These are phyloP conservation scores for Drosophila rellima DNA, from an alignment of 2,888 invertebrate species.

Conservation along the genomic window DNA sequence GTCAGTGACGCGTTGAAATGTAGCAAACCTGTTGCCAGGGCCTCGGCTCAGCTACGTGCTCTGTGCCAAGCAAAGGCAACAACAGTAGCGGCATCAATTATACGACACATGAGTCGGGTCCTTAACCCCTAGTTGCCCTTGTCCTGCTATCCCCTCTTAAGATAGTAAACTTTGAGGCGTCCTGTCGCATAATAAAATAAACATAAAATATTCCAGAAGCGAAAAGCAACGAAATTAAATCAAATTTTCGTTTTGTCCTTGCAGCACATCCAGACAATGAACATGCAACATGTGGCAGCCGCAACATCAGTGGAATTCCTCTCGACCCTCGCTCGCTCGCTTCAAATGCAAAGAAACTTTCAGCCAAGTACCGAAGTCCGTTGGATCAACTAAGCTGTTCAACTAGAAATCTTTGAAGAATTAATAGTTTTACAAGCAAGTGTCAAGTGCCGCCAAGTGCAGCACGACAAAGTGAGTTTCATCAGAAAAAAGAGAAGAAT, in stretches of 20 bases:
- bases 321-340: conserved; percentile 24
- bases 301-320: conserved; percentile 6
- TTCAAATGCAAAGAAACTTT: conserved; percentile 34
- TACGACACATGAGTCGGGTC: conserved; percentile 39
- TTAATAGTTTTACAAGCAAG: no score
- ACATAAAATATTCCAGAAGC: conserved; percentile 10
- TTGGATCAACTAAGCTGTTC: conserved; percentile 19
- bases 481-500: neutral
- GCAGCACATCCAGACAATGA: conserved; percentile 23
- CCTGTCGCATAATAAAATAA: conserved; percentile 51
- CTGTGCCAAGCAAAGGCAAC: conserved; percentile 19
- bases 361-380: conserved; percentile 53
- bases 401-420: neutral
- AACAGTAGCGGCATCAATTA: conserved; percentile 41
- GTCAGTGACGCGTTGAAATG: conserved; percentile 62
- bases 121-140: conserved; percentile 2
- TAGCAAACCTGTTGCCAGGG: conserved; percentile 76
- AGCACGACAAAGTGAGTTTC: conserved; percentile 1
- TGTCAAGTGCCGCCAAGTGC: conserved; percentile 2
- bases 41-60: conserved; percentile 4
- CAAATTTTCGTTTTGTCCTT: conserved; percentile 21
- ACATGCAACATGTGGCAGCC: conserved; percentile 34
- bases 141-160: neutral
- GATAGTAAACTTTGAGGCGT: conserved; percentile 7
- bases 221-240: conserved; percentile 19